phyloP scores from a whole-genome alignment of 2,113 vertebrate species.

The Nyctibius bracteatus region DNA sequence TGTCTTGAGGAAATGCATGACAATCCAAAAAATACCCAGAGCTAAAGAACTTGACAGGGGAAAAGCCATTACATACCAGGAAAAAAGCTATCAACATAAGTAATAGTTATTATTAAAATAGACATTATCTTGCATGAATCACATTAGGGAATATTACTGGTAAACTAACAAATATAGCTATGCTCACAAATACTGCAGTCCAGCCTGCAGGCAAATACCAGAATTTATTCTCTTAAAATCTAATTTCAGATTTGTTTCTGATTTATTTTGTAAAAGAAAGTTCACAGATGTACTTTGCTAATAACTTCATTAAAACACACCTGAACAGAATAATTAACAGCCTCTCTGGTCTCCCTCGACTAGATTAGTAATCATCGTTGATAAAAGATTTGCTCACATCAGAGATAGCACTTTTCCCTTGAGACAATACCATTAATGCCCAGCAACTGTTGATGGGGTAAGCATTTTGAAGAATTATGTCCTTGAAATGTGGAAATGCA shows the following conservation, averaged over 20 bases:
- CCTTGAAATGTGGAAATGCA: not conserved
- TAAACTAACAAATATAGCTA: not conserved
- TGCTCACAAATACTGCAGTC: not conserved
- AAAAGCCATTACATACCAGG: not conserved
- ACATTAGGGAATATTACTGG: not conserved
- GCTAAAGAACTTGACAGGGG: not conserved
- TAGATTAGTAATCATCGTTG: not conserved
- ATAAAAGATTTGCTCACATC: not conserved
- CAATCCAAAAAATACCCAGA: not conserved
- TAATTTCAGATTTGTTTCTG: not conserved
- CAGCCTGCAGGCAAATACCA: not conserved
- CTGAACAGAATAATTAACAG: constrained; percentile 22
- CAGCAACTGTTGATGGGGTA: not conserved
- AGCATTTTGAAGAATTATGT: not conserved
- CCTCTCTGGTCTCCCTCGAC: not conserved
- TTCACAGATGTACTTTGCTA: not conserved
- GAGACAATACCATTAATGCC: not conserved
- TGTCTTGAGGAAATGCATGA: not conserved
- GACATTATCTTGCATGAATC: not conserved
- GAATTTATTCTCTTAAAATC: not conserved
- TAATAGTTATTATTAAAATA: not conserved
- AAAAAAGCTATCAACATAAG: not conserved
- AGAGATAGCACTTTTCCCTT: not conserved
- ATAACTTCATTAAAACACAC: not conserved
- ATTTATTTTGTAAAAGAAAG: not conserved